A percentile compares a stretch with the other conserved stretches of the same genome.
Evolutionary conservation across 2,797 vertebrate species (phyloP).

Genomic region (Sternotherus odoratus): DNA sequence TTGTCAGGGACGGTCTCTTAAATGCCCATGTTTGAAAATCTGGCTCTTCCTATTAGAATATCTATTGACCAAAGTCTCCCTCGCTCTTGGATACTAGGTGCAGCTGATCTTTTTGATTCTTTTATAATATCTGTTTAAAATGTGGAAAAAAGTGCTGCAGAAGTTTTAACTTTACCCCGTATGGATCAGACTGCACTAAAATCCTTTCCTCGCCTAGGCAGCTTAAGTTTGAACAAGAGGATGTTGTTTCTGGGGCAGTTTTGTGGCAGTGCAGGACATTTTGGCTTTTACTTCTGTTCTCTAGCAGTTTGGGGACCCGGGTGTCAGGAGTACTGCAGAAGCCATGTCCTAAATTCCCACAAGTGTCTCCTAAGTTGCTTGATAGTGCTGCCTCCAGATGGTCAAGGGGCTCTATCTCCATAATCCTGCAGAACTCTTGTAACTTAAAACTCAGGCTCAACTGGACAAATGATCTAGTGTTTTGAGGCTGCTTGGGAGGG

Average conservation of each 20-base stretch:
- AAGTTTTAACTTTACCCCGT: not conserved
- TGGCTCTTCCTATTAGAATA: not conserved
- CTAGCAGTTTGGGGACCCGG: not conserved
- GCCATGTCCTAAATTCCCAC: not conserved
- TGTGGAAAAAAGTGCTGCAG: fast-evolving
- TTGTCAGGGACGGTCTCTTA: not conserved
- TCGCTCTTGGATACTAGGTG: not conserved
- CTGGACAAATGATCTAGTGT: not conserved
- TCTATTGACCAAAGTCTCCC: not conserved
- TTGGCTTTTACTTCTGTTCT: not conserved
- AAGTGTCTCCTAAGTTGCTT: not conserved
- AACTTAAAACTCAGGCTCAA: not conserved
- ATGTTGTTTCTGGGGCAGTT: not conserved
- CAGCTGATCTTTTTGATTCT: not conserved
- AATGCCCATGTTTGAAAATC: not conserved
- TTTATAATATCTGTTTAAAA: not conserved
- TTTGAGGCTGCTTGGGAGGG: not conserved
- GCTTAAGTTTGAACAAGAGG: not conserved
- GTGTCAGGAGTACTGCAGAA: not conserved
- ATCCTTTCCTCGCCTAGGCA: not conserved
- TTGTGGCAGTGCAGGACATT: not conserved
- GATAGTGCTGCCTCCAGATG: not conserved
- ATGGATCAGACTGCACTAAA: not conserved
- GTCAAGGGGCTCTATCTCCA: not conserved
- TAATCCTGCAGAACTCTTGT: not conserved